Conservation (phyloP, 2,888 invertebrate species). For the Melanargia galathea region DNA sequence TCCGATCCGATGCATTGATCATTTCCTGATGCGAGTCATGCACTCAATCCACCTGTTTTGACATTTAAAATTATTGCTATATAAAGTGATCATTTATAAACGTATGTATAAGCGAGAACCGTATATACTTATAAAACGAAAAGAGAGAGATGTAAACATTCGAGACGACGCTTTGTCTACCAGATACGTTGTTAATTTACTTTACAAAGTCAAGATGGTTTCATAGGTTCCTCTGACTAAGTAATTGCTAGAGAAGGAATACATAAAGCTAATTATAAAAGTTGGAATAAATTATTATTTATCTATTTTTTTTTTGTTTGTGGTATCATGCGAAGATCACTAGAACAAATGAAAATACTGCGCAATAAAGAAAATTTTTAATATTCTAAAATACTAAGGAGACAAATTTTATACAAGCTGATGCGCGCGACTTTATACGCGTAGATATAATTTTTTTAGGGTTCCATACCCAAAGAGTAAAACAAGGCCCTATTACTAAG, state of each 20-base stretch:
- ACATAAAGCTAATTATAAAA: too few relatives aligned
- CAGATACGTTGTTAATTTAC: conserved; percentile 17
- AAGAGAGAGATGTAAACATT: conserved; percentile 18
- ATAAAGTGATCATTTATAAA: conserved; percentile 29
- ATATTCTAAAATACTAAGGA: too few relatives aligned
- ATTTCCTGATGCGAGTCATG: conserved; percentile 42
- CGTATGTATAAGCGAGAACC: conserved; percentile 1
- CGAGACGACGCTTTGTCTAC: conserved; percentile 45
- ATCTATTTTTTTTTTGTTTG: background rate
- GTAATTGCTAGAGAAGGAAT: too few relatives aligned
- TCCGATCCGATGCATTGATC: conserved; percentile 32
- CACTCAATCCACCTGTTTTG: conserved; percentile 54
- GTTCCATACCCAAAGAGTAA: too few relatives aligned
- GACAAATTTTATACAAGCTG: too few relatives aligned
- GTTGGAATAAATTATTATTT: too few relatives aligned
- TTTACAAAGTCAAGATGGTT: background rate
- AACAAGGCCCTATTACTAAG: too few relatives aligned
- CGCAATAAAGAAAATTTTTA: too few relatives aligned
- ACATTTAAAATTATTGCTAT: conserved; percentile 52
- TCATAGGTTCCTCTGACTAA: background rate
- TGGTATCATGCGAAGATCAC: too few relatives aligned
- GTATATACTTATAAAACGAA: conserved; percentile 2
- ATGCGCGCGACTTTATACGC: too few relatives aligned
- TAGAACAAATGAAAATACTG: too few relatives aligned
- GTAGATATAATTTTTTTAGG: too few relatives aligned